A percentile compares a stretch with the other conserved stretches of the same genome.
Conservation (phyloP, 1,140 invertebrate genomes). For the Drosophila pallidifrons region DNA sequence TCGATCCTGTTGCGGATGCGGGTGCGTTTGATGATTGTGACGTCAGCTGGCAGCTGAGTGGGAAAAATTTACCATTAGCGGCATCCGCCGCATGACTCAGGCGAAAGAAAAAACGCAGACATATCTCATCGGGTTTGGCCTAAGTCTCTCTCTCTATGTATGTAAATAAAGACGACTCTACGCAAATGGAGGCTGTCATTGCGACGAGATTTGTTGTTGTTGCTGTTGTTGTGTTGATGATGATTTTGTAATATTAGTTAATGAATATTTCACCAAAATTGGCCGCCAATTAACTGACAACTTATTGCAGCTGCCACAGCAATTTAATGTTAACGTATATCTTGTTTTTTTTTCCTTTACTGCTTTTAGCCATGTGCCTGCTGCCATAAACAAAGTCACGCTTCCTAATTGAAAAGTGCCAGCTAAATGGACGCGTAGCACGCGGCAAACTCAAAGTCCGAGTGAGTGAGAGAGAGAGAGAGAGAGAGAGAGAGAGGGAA, state of each 20-base stretch:
- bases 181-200: conserved; percentile 21
- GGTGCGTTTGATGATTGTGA: conserved; percentile 22
- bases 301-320: conserved; percentile 41
- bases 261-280: conserved; percentile 43
- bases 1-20: conserved; percentile 49
- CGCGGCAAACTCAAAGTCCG: conserved; percentile 46
- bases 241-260: conserved; percentile 52
- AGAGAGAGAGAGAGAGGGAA: conserved; percentile 29
- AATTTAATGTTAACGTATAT: conserved; percentile 34
- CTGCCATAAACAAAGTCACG: conserved; percentile 70
- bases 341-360: conserved; percentile 20
- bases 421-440: conserved; percentile 77
- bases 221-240: background rate
- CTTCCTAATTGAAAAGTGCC: conserved; percentile 77
- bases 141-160: conserved; percentile 5
- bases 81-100: conserved; percentile 43
- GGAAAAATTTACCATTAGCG: conserved; percentile 21
- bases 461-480: conserved; percentile 35
- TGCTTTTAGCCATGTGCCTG: conserved; percentile 75
- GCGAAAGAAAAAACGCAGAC: background rate
- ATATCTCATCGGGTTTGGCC: conserved; percentile 21
- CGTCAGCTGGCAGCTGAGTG: conserved; percentile 9
- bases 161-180: conserved; percentile 26
- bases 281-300: conserved; percentile 43
- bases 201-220: background rate